Percentiles rank a stretch among this genome's conserved stretches.
These are phyloP conservation scores for Octonoba sinensis DNA, from an alignment of 2,888 invertebrate genomes.

Conservation along the genomic window DNA sequence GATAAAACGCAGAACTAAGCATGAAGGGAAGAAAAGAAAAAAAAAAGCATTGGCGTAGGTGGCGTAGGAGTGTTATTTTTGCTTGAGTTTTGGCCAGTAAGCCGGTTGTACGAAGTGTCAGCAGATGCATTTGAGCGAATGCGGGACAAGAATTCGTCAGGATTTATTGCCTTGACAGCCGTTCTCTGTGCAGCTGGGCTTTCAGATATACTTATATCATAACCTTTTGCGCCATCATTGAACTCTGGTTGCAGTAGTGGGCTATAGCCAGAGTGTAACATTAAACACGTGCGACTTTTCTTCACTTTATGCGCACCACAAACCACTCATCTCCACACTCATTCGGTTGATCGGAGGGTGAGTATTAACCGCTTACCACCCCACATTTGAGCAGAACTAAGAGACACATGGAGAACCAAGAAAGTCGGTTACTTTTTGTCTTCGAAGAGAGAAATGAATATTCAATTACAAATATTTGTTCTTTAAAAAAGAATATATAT, in stretches of 20 bases:
- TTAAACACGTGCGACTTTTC: slow-evolving; percentile 51
- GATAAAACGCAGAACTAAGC: not conserved
- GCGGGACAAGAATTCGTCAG: slow-evolving; percentile 27
- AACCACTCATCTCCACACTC: no score
- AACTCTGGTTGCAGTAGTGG: slow-evolving; percentile 37
- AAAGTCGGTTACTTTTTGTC: no score
- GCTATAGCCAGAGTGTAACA: slow-evolving; percentile 28
- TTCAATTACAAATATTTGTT: no score
- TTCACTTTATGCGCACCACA: not conserved
- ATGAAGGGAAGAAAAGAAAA: slow-evolving; percentile 13
- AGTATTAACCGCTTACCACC: no score
- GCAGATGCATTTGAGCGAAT: slow-evolving; percentile 36
- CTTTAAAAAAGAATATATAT: no score
- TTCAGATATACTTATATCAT: slow-evolving; percentile 56
- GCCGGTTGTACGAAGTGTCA: slow-evolving; percentile 48
- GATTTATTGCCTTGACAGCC: slow-evolving; percentile 55
- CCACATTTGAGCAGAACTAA: no score
- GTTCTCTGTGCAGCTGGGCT: slow-evolving; percentile 57
- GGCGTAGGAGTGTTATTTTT: slow-evolving; percentile 54
- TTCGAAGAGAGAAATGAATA: no score
- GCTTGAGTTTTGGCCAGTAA: slow-evolving; percentile 47
- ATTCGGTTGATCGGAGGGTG: no score
- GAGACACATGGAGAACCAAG: no score
- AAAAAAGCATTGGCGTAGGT: slow-evolving; percentile 35
- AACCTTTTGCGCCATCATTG: slow-evolving; percentile 20